These are phyloP conservation scores for Acronicta psi DNA, from an alignment of 2,888 invertebrate species.

Conservation along the genomic window DNA sequence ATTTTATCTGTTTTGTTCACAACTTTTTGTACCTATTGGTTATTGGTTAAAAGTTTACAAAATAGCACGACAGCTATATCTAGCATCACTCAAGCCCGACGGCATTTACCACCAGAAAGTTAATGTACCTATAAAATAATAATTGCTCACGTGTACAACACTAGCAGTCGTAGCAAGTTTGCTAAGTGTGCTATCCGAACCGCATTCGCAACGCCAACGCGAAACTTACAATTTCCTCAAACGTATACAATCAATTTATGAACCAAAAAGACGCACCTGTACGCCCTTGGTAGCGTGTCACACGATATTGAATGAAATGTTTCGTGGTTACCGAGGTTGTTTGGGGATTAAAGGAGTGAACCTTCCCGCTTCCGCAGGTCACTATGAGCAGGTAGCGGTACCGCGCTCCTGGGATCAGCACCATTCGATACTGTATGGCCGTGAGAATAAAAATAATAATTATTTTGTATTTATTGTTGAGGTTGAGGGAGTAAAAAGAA, in stretches of 20 bases:
- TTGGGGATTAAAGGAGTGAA: slow-evolving; percentile 75
- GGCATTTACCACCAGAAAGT: not conserved
- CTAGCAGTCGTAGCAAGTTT: slow-evolving; percentile 8
- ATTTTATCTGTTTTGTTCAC: no score
- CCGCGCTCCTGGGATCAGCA: slow-evolving; percentile 45
- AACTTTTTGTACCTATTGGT: no score
- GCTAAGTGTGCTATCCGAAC: slow-evolving; percentile 2
- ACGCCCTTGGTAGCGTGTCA: slow-evolving; percentile 35
- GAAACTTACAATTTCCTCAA: slow-evolving; percentile 30
- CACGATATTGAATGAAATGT: slow-evolving; percentile 71
- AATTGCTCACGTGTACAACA: slow-evolving; percentile 5
- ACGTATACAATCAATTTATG: slow-evolving; percentile 29
- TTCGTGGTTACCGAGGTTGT: slow-evolving; percentile 77
- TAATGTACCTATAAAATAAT: not conserved
- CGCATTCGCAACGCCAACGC: slow-evolving; percentile 11
- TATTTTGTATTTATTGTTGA: no score
- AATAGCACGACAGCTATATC: not conserved
- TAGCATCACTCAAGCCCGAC: not conserved
- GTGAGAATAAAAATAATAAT: no score
- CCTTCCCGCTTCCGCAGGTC: slow-evolving; percentile 71
- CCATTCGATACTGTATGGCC: slow-evolving; percentile 26
- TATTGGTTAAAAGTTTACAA: not conserved
- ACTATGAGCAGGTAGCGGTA: slow-evolving; percentile 80
- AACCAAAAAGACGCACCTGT: slow-evolving; percentile 49
- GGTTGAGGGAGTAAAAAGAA: no score